Conservation (phyloP, 2,888 invertebrate genomes). For the Biston stratarius region DNA sequence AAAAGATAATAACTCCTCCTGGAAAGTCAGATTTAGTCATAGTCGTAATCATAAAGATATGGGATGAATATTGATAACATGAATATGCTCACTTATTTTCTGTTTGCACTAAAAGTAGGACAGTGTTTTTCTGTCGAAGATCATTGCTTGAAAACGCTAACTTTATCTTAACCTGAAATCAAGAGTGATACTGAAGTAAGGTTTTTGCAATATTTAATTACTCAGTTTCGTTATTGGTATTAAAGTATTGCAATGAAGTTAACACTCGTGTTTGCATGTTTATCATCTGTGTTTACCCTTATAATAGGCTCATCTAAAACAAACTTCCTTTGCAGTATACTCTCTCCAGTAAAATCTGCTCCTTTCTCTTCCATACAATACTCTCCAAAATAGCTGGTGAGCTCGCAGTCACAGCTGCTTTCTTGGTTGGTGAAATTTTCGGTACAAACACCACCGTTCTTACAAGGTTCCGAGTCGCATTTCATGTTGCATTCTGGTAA, state of each 20-base stretch:
- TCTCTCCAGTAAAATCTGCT: conserved; percentile 95
- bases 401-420: conserved; percentile 95
- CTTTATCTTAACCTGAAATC: conserved; percentile 91
- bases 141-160: conserved; percentile 95
- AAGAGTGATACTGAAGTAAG: background rate
- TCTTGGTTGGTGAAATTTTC: conserved; percentile 95
- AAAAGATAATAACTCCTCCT: conserved; percentile 94
- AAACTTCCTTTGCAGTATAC: conserved; percentile 92
- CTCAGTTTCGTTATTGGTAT: background rate
- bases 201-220: background rate
- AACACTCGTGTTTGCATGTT: background rate
- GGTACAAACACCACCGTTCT: conserved; percentile 94
- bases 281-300: conserved; percentile 57
- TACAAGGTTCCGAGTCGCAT: conserved; percentile 95
- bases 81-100: conserved; percentile 89
- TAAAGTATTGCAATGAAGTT: background rate
- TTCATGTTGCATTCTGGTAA: conserved; percentile 95
- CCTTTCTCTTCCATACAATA: conserved; percentile 96
- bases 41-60: too few relatives aligned
- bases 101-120: conserved; percentile 92
- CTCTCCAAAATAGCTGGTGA: conserved; percentile 96
- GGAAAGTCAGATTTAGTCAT: conserved; percentile 32
- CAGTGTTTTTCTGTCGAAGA: conserved; percentile 91
- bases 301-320: conserved; percentile 89
- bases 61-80: background rate